phyloP scores from a whole-genome alignment of 2,113 vertebrate species.

The Tyrannus savana region DNA sequence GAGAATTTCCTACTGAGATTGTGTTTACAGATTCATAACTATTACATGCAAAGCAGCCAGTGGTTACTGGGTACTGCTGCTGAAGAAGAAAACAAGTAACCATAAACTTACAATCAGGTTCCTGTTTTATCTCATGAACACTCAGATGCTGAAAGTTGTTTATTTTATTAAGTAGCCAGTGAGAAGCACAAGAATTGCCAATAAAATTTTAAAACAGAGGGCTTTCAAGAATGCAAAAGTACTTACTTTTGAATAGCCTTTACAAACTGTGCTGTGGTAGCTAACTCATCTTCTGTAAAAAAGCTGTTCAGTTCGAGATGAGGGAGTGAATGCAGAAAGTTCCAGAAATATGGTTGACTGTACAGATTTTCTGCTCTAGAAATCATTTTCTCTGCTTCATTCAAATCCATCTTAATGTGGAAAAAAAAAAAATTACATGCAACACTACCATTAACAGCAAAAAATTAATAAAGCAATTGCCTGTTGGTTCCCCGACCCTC shows the following conservation, averaged over 20 bases:
- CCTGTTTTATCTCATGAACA: background rate
- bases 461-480: fast-evolving
- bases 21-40: background rate
- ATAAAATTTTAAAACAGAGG: background rate
- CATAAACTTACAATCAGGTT: background rate
- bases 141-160: background rate
- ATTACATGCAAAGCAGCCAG: background rate
- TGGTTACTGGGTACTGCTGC: background rate
- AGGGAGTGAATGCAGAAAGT: slow-evolving; percentile 56
- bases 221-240: background rate
- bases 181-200: background rate
- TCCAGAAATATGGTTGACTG: slow-evolving; percentile 69
- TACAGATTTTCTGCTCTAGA: slow-evolving; percentile 63
- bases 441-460: background rate
- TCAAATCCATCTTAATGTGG: slow-evolving; percentile 62
- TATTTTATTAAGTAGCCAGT: background rate
- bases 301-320: background rate
- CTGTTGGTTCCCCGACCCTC: background rate
- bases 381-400: slow-evolving; percentile 65
- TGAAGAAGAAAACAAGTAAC: background rate
- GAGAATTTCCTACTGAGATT: background rate
- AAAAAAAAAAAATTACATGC: background rate
- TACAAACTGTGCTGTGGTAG: background rate
- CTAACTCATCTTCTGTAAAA: background rate
- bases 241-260: slow-evolving; percentile 55